These are phyloP conservation scores for Heliconius erato DNA, from an alignment of 2,888 invertebrate genomes.

Conservation along the genomic window DNA sequence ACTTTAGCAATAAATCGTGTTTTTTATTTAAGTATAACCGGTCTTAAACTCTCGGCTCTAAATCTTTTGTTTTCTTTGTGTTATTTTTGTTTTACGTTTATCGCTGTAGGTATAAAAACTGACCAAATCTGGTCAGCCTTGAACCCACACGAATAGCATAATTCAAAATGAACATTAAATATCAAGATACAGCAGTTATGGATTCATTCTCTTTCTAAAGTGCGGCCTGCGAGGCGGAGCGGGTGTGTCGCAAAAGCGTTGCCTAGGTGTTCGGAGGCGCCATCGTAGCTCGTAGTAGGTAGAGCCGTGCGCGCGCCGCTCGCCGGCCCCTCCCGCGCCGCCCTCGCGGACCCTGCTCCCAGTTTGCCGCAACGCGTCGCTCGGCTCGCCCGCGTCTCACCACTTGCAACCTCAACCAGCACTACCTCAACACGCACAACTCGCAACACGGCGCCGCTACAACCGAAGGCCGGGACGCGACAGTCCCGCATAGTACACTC, in stretches of 20 bases:
- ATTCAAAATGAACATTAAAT: conserved; percentile 65
- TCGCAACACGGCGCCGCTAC: conserved; percentile 73
- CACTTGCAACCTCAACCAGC: conserved; percentile 61
- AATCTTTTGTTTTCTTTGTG: conserved; percentile 50
- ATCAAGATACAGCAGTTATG: conserved; percentile 66
- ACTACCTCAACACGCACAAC: conserved; percentile 72
- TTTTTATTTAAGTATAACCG: conserved; percentile 39
- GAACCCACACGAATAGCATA: conserved; percentile 66
- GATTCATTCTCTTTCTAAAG: conserved; percentile 73
- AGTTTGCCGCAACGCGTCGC: conserved; percentile 85
- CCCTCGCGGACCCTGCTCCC: conserved; percentile 76
- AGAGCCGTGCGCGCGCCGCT: conserved; percentile 82
- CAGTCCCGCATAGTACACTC: conserved; percentile 69
- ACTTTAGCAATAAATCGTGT: conserved; percentile 14
- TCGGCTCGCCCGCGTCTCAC: conserved; percentile 77
- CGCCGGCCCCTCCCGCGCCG: conserved; percentile 70
- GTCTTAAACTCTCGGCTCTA: conserved; percentile 43
- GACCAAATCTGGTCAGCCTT: conserved; percentile 73
- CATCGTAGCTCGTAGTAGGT: conserved; percentile 72
- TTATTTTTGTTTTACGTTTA: conserved; percentile 53
- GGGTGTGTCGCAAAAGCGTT: conserved; percentile 81
- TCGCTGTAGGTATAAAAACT: conserved; percentile 58
- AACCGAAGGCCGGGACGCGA: conserved; percentile 69
- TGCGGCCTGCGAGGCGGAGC: conserved; percentile 65
- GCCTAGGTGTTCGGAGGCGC: conserved; percentile 80